phyloP scores from a whole-genome alignment of 2,797 vertebrate genomes.

The Valencia hispanica region DNA sequence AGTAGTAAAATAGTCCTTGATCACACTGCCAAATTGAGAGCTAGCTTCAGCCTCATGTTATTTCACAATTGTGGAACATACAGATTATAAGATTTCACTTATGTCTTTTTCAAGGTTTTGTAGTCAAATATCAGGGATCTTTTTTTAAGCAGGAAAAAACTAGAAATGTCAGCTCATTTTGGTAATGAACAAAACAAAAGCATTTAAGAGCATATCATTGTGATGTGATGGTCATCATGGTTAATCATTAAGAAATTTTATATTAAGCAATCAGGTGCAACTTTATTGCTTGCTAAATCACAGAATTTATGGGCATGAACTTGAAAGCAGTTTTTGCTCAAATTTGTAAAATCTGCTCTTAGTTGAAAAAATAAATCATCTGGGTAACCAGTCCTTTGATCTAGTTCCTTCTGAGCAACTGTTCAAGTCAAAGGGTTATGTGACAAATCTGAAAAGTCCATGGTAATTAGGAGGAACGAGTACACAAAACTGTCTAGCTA shows the following conservation, averaged over 20 bases:
- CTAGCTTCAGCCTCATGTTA: neutral
- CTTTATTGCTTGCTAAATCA: neutral
- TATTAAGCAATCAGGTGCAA: neutral
- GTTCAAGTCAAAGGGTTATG: constrained; percentile 1
- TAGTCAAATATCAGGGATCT: neutral
- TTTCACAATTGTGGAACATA: neutral
- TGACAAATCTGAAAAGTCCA: neutral
- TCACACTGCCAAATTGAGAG: neutral
- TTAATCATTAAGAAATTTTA: neutral
- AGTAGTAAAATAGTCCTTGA: neutral
- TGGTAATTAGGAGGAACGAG: constrained; percentile 4
- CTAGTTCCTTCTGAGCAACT: constrained; percentile 7
- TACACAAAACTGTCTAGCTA: neutral
- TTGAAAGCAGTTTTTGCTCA: neutral
- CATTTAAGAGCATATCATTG: neutral
- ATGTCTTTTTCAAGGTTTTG: neutral
- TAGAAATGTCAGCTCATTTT: neutral
- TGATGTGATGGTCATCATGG: too few species aligned
- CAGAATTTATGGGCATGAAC: neutral
- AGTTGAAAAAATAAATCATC: neutral
- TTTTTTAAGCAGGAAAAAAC: neutral
- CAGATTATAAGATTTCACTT: neutral
- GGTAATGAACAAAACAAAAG: neutral
- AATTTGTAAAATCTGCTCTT: neutral
- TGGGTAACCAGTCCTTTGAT: constrained; percentile 1